Percentiles rank a stretch among this genome's conserved stretches.
phyloP scores from a whole-genome alignment of 2,113 vertebrate species.

The Phocoena sinus region DNA sequence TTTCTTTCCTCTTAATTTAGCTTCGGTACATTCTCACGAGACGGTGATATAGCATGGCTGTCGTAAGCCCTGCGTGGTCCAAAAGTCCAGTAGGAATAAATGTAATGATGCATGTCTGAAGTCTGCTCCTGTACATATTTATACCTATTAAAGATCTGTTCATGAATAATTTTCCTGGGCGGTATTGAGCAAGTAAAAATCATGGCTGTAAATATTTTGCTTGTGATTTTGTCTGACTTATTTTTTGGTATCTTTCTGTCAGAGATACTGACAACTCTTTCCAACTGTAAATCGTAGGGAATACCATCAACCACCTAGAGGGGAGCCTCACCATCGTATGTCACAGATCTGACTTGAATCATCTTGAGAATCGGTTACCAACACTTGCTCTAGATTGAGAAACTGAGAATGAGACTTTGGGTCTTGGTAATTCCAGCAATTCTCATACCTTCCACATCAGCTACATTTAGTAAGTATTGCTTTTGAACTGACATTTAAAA shows the following conservation, averaged over 20 bases:
- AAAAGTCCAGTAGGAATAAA: neutral
- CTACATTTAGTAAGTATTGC: slow-evolving; percentile 4
- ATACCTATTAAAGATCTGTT: neutral
- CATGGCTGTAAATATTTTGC: neutral
- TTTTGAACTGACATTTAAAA: neutral
- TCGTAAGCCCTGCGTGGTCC: fast-evolving
- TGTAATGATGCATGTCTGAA: neutral
- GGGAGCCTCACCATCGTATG: too few relatives aligned
- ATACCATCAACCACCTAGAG: fast-evolving
- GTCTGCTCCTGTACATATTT: too few relatives aligned
- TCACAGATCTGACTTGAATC: neutral
- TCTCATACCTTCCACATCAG: neutral
- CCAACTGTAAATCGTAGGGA: neutral
- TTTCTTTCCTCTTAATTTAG: neutral
- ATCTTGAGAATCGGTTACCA: neutral
- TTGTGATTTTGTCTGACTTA: neutral
- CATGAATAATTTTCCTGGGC: neutral
- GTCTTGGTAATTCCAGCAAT: neutral
- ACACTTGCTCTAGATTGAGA: neutral
- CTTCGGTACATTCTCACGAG: neutral
- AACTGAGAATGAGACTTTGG: neutral
- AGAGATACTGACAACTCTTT: neutral
- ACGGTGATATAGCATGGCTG: neutral
- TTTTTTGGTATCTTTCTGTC: neutral
- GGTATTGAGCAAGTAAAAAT: neutral